Conservation (phyloP, 2,888 invertebrate genomes). For the Agrotis puta region DNA sequence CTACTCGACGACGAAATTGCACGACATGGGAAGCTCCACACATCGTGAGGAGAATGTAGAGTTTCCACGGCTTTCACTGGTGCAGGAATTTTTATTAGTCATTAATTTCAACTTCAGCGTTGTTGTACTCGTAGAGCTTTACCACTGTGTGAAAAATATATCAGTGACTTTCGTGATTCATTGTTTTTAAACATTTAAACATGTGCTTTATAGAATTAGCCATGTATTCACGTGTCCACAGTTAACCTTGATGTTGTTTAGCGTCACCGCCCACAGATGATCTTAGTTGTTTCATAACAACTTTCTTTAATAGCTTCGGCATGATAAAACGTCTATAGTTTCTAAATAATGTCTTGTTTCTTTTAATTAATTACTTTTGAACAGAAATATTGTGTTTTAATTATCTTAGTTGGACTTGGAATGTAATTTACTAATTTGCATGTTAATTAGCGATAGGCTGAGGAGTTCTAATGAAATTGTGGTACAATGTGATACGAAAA, state of each 20-base stretch:
- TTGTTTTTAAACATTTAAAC: conserved; percentile 37
- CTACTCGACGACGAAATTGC: conserved; percentile 3
- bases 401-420: conserved; percentile 26
- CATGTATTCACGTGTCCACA: conserved; percentile 45
- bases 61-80: conserved; percentile 37
- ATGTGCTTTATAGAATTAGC: conserved; percentile 33
- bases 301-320: conserved; percentile 50
- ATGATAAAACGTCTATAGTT: conserved; percentile 30
- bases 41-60: conserved; percentile 19
- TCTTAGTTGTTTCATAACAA: conserved; percentile 41
- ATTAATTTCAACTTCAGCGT: conserved; percentile 31
- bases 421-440: conserved; percentile 46
- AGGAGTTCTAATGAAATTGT: conserved; percentile 34
- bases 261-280: conserved; percentile 40
- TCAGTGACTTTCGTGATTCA: conserved; percentile 29
- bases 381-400: conserved; percentile 41
- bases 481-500: conserved; percentile 41
- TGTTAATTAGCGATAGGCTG: conserved; percentile 45
- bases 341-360: conserved; percentile 24
- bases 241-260: conserved; percentile 50
- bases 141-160: conserved; percentile 7
- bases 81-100: conserved; percentile 42
- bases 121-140: conserved; percentile 22
- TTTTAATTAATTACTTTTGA: conserved; percentile 36
- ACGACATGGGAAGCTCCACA: conserved; percentile 12